Base-by-base conservation (phyloP, 2,888 invertebrate species). In the Sinopyrophorus schimmeli region DNA sequence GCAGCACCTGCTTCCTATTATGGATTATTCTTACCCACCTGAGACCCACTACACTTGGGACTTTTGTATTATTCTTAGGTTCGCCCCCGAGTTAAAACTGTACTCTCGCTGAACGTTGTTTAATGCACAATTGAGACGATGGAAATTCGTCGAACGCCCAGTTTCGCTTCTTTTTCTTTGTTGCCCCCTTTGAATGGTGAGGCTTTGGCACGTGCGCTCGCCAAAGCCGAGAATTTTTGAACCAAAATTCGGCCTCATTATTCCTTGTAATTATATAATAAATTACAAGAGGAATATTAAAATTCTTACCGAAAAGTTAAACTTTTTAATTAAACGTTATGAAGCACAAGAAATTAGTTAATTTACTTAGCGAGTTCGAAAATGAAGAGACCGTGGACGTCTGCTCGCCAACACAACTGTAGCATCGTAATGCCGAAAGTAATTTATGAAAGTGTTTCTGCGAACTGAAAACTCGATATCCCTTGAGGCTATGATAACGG, bases 361-460 rank as follows among this genome's bases (percentile, higher is more conserved):
- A 47, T 47, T 47, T 47, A 47, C 41, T 47, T 47, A 41, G 28
- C 35, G 41, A 47, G 12, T 47, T 47, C 37, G 28, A 27, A 30
- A 44, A 37, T 44, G 37, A 47, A 47, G 47, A 41, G 35, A 47
- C 37, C 37, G 47, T 41, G 28, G 41, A 39, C 41, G 39, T 47
- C 39, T 14, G 21, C 37, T 47, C 38, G 28, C 41, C 31, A 30
- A 49, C 42, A 49, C 43, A 49, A 43, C 23, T 24, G 24, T 18
- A 16, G 49, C 38, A 49, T 49, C 43, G 46, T 46, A 50, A 50
- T 24, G 30, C 40, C 23, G 44, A 46, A 50, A 46, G 50, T 50
- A 50, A 50, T 50, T 50, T 50, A 50, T 50, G 50, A 44, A 44
- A 50, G 44, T 50, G 44, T 50, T 50, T 50, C 50, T 44, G 43